Percentiles rank a stretch among this genome's conserved stretches.
These are phyloP conservation scores for Leucozona laternaria DNA, from an alignment of 2,888 invertebrate species.

Conservation along the genomic window DNA sequence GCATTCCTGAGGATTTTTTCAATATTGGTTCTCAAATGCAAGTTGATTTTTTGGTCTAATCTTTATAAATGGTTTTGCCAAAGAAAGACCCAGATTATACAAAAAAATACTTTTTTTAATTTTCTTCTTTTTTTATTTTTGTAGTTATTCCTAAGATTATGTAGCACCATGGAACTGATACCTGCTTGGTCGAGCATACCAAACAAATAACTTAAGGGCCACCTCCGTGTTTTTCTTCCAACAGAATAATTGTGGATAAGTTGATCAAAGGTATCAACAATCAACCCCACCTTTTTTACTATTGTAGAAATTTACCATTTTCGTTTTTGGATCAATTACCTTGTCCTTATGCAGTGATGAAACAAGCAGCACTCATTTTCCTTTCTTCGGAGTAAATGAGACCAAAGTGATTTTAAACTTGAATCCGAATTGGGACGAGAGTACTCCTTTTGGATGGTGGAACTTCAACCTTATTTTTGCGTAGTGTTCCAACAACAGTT, in stretches of 20 bases:
- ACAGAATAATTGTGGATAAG: conserved; percentile 30
- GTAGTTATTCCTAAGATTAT: too few relatives aligned
- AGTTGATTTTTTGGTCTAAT: too few relatives aligned
- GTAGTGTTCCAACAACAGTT: conserved; percentile 50
- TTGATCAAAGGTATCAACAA: conserved; percentile 39
- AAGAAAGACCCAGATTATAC: too few relatives aligned
- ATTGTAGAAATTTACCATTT: conserved; percentile 34
- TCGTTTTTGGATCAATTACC: conserved; percentile 15
- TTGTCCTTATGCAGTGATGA: conserved; percentile 35
- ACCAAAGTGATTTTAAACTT: conserved; percentile 33
- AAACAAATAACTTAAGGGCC: conserved; percentile 1
- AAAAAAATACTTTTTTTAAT: too few relatives aligned
- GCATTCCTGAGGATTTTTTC: too few relatives aligned
- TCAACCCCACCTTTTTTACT: conserved; percentile 28
- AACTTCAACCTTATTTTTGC: conserved; percentile 67
- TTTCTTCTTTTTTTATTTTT: too few relatives aligned
- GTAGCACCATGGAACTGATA: too few relatives aligned
- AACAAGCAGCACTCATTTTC: conserved; percentile 44
- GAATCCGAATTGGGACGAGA: conserved; percentile 36
- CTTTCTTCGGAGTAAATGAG: conserved; percentile 38
- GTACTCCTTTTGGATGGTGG: conserved; percentile 47
- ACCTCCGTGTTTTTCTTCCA: conserved; percentile 44
- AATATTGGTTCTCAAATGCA: too few relatives aligned
- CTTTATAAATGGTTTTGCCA: too few relatives aligned
- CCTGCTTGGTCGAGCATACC: too few relatives aligned